Evolutionary conservation across 1,140 invertebrate species (phyloP), one percentile per base, ranked within the genome.

Genomic region (Reticulitermes speratus): DNA sequence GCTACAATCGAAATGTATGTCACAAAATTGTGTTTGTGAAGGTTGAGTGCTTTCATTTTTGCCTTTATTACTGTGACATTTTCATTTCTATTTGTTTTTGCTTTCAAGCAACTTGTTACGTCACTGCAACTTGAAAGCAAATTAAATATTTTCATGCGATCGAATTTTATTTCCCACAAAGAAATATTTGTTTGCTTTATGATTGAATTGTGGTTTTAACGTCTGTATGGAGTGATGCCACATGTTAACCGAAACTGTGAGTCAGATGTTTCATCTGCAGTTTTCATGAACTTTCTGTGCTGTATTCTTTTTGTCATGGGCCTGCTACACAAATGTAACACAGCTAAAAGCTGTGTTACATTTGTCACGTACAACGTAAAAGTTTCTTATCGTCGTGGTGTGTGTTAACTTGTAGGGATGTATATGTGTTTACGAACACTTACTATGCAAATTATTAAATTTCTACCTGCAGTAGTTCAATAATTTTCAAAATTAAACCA

Each of bases 111-210:
- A 75, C 23, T n/a, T 69, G 65, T 69, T 69, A 69, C 25, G 25
- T 69, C 12, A 30, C 2, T n/a, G 65, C 23, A 69, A n/a, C 65
- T 75, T 55, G 19, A 55, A 55, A 55, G 19, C 65, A 30, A n/a
- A 75, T 75, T 75, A 30, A n/a, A 75, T 75, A 75, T 75, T n/a
- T 75, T 75, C 65, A 30, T 75, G 25, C 25, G 65, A 75, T n/a
- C 16, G 65, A 25, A 75, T 75, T 75, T 30, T 6, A 75, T 75
- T 75, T 75, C n/a, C 65, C 65, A 75, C 25, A 25, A 75, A 75
- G 52, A 75, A 75, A 75, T 3, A 2, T 75, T 75, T 75, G 65
- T 75, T 30, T n/a, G 65, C 65, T 75, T 75, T 75, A 30, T 75
- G 65, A 75, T 75, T 75, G 65, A 75, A 75, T 75, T 75, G 65